Conservation (phyloP, 2,113 vertebrate genomes). For the Dicerorhinus sumatrensis region DNA sequence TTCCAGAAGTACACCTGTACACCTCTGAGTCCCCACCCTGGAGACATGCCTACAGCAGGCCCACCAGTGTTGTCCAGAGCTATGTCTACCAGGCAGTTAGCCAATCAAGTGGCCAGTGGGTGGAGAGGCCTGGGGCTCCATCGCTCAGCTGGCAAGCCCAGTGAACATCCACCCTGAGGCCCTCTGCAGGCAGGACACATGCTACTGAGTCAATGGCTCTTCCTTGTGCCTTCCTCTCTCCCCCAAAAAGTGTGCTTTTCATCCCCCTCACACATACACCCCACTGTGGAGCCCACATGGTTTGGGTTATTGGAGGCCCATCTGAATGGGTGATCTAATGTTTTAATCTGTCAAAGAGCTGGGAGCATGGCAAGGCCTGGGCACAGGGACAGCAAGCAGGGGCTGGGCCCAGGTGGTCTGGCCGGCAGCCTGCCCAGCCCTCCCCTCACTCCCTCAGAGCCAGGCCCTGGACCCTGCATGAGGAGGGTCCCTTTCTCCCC, state of each 20-base stretch:
- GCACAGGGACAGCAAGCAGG: not conserved
- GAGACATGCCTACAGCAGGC: not conserved
- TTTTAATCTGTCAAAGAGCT: slow-evolving; percentile 10
- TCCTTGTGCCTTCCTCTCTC: not conserved
- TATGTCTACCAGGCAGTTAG: not conserved
- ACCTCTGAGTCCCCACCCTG: not conserved
- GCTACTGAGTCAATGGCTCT: not conserved
- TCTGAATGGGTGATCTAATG: not conserved
- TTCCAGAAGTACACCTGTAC: not conserved
- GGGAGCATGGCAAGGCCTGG: not conserved
- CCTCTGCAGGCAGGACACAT: not conserved
- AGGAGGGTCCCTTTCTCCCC: slow-evolving; percentile 7
- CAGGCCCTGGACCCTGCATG: not conserved
- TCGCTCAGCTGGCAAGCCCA: not conserved
- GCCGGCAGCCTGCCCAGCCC: not conserved
- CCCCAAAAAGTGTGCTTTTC: not conserved
- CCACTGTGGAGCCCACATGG: not conserved
- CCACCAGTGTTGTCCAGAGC: not conserved
- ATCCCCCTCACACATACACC: not conserved
- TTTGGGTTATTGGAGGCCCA: not conserved
- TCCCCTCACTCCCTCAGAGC: not conserved
- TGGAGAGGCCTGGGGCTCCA: not conserved
- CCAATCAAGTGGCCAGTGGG: not conserved
- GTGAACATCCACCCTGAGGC: not conserved
- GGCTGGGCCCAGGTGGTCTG: not conserved